These are phyloP conservation scores for Onychomys leucogaster DNA, from an alignment of 2,797 vertebrate genomes.

Conservation along the genomic window DNA sequence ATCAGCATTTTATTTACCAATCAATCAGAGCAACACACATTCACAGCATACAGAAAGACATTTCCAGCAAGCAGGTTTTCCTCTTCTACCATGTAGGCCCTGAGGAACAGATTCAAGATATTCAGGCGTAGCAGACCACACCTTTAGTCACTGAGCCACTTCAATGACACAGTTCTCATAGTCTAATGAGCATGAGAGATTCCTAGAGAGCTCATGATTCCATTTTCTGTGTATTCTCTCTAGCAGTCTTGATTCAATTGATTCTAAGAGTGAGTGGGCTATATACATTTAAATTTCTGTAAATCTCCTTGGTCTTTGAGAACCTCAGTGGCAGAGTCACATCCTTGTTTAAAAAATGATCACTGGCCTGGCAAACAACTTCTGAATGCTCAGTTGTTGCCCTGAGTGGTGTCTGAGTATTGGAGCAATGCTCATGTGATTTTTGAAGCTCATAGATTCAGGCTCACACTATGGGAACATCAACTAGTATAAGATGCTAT, in stretches of 20 bases:
- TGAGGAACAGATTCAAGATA: background rate
- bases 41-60: too few species aligned
- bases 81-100: background rate
- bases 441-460: too few species aligned
- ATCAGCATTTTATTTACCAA: too few species aligned
- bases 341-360: background rate
- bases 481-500: rapidly evolving
- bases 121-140: background rate
- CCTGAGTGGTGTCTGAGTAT: too few species aligned
- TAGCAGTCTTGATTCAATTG: background rate
- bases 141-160: background rate
- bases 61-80: background rate
- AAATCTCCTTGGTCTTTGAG: background rate
- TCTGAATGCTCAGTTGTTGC: background rate
- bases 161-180: background rate
- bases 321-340: rapidly evolving
- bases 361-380: background rate
- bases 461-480: rapidly evolving
- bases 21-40: too few species aligned
- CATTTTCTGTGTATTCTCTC: background rate
- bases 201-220: background rate
- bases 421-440: background rate
- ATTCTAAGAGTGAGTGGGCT: background rate
- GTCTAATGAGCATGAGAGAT: background rate
- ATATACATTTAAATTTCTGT: background rate